Percentiles rank a stretch among this genome's conserved stretches.
Conservation (phyloP, 2,888 invertebrate genomes). For the Nomada hirtipes region DNA sequence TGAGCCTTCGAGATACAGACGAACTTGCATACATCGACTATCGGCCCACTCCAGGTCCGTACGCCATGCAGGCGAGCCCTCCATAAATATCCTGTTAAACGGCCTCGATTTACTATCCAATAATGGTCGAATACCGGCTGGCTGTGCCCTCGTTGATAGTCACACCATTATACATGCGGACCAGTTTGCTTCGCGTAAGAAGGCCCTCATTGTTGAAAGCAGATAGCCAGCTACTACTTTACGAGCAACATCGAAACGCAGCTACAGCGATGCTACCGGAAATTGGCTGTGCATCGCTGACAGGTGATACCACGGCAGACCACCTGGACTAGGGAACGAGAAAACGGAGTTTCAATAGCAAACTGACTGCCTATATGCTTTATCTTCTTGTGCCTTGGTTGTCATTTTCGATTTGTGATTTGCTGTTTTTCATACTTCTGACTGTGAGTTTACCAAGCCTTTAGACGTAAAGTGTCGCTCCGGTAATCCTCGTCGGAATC, state of each 20-base stretch:
- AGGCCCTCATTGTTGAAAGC: slow-evolving; percentile 62
- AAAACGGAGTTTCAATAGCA: not conserved
- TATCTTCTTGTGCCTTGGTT: not conserved
- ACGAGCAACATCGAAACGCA: slow-evolving; percentile 50
- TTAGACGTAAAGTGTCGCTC: no score
- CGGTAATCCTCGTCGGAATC: no score
- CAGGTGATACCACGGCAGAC: slow-evolving; percentile 49
- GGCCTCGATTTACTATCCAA: slow-evolving; percentile 80
- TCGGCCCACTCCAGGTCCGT: slow-evolving; percentile 72
- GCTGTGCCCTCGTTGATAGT: slow-evolving; percentile 75
- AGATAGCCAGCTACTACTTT: slow-evolving; percentile 69
- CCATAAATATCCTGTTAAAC: slow-evolving; percentile 82
- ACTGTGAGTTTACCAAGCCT: no score
- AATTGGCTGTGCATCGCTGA: slow-evolving; percentile 66
- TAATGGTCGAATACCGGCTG: slow-evolving; percentile 78
- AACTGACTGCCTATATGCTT: not conserved
- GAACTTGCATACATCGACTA: slow-evolving; percentile 64
- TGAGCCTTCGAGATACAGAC: slow-evolving; percentile 64
- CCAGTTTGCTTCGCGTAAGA: slow-evolving; percentile 59
- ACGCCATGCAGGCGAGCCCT: slow-evolving; percentile 64
- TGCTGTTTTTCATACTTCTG: not conserved
- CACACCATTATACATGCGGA: slow-evolving; percentile 60
- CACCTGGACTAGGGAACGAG: slow-evolving; percentile 1
- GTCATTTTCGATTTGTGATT: no score
- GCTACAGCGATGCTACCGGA: slow-evolving; percentile 42